A percentile compares a stretch with the other conserved stretches of the same genome.
These are phyloP conservation scores for Dione juno DNA, from an alignment of 2,888 invertebrate species.

Conservation along the genomic window DNA sequence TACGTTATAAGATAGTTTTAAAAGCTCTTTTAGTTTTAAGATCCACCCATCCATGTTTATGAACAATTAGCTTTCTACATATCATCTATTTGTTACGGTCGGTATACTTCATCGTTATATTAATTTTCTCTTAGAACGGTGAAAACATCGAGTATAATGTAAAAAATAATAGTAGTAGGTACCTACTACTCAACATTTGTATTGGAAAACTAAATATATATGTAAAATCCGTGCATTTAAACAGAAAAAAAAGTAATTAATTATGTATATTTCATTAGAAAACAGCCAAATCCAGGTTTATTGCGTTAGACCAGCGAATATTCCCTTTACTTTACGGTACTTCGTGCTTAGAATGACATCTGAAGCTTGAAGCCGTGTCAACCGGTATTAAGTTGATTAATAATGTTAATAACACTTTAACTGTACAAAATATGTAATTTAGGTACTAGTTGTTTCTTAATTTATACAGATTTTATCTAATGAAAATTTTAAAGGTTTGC, in stretches of 20 bases:
- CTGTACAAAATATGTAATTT: not conserved
- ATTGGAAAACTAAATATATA: too few species aligned
- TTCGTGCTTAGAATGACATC: slow-evolving; percentile 34
- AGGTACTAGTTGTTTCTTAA: not conserved
- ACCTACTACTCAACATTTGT: too few species aligned
- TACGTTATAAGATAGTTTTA: not conserved
- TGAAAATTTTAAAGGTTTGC: not conserved
- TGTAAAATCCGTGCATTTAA: not conserved
- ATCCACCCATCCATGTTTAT: not conserved
- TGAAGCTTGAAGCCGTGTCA: slow-evolving; percentile 36
- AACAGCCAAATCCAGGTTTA: slow-evolving; percentile 28
- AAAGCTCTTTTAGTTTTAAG: not conserved
- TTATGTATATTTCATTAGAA: slow-evolving; percentile 13
- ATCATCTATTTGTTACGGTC: not conserved
- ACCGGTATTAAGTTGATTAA: slow-evolving; percentile 32
- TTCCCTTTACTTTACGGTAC: slow-evolving; percentile 36
- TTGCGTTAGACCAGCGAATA: slow-evolving; percentile 23
- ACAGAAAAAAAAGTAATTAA: not conserved
- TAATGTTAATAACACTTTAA: slow-evolving; percentile 19
- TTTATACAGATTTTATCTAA: not conserved
- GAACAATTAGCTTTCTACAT: slow-evolving; percentile 1
- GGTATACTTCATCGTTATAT: not conserved
- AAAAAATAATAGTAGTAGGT: too few species aligned
- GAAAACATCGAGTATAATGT: too few species aligned
- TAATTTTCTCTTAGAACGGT: too few species aligned